Percentiles rank a stretch among this genome's conserved stretches.
These are phyloP conservation scores for Anabacerthia variegaticeps DNA, from an alignment of 2,797 vertebrate genomes.

Conservation along the genomic window DNA sequence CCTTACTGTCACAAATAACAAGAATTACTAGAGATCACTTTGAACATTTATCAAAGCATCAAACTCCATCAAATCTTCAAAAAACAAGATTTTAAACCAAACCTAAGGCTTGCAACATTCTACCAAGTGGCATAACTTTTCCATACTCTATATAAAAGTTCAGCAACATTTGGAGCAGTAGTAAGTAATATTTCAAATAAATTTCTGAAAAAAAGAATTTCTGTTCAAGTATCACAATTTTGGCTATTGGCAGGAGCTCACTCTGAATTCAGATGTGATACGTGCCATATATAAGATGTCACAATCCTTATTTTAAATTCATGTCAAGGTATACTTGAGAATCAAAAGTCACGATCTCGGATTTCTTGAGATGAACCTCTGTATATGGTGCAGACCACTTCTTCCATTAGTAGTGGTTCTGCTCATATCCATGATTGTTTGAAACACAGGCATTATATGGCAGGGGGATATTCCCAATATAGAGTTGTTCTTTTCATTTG, in stretches of 20 bases:
- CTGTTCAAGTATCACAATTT: background rate
- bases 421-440: background rate
- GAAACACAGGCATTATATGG: background rate
- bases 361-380: background rate
- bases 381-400: background rate
- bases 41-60: background rate
- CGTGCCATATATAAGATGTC: background rate
- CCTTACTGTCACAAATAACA: background rate
- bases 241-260: background rate
- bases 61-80: background rate
- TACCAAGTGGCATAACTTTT: background rate
- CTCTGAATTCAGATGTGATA: background rate
- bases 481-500: background rate
- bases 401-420: background rate
- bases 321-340: background rate
- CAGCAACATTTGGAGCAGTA: background rate
- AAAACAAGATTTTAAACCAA: background rate
- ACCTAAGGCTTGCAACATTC: background rate
- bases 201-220: background rate
- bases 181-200: background rate
- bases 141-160: background rate
- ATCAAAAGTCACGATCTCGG: background rate
- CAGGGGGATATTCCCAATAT: background rate
- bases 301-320: background rate
- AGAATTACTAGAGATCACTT: background rate